Evolutionary conservation across 1,140 invertebrate species (phyloP).

Genomic region (Hesperophylax magnus): DNA sequence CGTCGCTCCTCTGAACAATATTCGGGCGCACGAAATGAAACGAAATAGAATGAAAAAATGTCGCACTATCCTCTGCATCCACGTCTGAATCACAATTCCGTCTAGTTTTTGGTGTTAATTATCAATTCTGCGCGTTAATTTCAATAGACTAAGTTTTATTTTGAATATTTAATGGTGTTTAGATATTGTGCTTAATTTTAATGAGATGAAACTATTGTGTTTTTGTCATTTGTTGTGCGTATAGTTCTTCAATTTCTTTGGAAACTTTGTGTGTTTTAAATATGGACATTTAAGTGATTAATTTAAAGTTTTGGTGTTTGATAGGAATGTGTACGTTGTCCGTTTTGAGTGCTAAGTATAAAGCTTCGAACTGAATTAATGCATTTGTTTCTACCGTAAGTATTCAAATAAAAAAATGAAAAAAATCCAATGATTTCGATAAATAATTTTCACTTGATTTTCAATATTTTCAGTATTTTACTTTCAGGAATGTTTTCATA

Average conservation of each 20-base stretch:
- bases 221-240: background rate
- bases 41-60: constrained; percentile 31
- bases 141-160: background rate
- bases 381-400: no score
- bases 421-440: no score
- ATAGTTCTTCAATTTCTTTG: constrained; percentile 1
- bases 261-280: constrained; percentile 26
- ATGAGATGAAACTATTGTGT: background rate
- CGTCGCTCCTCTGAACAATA: constrained; percentile 23
- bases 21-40: constrained; percentile 33
- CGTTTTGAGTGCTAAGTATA: no score
- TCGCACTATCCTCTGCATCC: background rate
- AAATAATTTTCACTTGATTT: no score
- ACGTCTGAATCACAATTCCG: background rate
- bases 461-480: no score
- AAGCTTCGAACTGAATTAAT: no score
- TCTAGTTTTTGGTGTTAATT: constrained; percentile 7
- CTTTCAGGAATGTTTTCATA: no score
- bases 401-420: no score
- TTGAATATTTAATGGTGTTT: background rate
- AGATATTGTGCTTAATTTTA: background rate
- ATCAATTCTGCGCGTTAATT: background rate
- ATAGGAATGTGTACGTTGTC: background rate
- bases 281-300: constrained; percentile 1
- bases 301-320: constrained; percentile 30